These are phyloP conservation scores for Neogale vison DNA, from an alignment of 2,113 vertebrate genomes.

Conservation along the genomic window DNA sequence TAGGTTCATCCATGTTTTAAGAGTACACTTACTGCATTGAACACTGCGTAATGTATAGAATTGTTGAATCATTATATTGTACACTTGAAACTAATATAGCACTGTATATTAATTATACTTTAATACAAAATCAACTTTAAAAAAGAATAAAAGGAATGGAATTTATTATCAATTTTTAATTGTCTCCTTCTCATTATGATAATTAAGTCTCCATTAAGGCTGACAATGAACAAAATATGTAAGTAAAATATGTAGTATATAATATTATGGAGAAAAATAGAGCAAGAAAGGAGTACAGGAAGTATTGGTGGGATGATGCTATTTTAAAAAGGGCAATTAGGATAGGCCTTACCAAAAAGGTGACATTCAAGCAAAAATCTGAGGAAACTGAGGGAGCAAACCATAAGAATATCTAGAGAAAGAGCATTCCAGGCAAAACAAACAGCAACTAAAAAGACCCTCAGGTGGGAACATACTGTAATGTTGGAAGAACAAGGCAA, in stretches of 20 bases:
- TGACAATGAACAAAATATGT: constrained; percentile 28
- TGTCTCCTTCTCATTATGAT: background rate
- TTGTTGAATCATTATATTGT: background rate
- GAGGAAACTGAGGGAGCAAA: background rate
- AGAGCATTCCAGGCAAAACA: background rate
- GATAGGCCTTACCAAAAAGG: background rate
- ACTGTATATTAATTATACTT: background rate
- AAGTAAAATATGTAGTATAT: background rate
- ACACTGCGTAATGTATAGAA: background rate
- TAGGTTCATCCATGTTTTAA: background rate
- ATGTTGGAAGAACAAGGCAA: background rate
- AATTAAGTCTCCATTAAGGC: background rate
- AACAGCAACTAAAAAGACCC: background rate
- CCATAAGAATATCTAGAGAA: background rate
- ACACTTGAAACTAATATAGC: background rate
- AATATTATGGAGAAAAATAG: constrained; percentile 18
- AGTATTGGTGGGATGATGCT: background rate
- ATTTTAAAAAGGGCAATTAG: background rate
- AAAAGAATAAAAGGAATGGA: background rate
- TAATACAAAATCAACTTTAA: background rate
- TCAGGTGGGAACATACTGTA: background rate
- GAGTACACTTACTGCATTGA: background rate
- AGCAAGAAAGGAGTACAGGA: background rate
- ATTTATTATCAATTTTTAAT: background rate
- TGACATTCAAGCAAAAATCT: background rate